phyloP scores from a whole-genome alignment of 1,140 invertebrate genomes.

The Bombyx mori region ASM3026992v2 NC_085129.1:5576501-5577000 shows the following conservation, averaged over 20 bases:
- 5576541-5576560: too few relatives aligned
- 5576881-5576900: conserved; percentile 29
- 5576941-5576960: too few relatives aligned
- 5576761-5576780: conserved; percentile 60
- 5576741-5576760: conserved; percentile 66
- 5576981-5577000: too few relatives aligned
- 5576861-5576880: conserved; percentile 23
- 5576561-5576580: too few relatives aligned
- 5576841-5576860: conserved; percentile 58
- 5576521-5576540: background rate
- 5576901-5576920: background rate
- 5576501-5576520: background rate
- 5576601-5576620: conserved; percentile 26
- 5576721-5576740: conserved; percentile 53
- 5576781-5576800: conserved; percentile 60
- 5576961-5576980: too few relatives aligned
- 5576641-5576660: conserved; percentile 44
- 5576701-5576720: conserved; percentile 54
- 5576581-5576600: conserved; percentile 10
- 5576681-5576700: conserved; percentile 63
- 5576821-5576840: conserved; percentile 59
- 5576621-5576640: conserved; percentile 18
- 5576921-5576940: too few relatives aligned
- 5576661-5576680: conserved; percentile 65
- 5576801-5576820: conserved; percentile 48